Conservation (phyloP, 2,797 vertebrate genomes). For the Scomberomorus guttatus region DNA sequence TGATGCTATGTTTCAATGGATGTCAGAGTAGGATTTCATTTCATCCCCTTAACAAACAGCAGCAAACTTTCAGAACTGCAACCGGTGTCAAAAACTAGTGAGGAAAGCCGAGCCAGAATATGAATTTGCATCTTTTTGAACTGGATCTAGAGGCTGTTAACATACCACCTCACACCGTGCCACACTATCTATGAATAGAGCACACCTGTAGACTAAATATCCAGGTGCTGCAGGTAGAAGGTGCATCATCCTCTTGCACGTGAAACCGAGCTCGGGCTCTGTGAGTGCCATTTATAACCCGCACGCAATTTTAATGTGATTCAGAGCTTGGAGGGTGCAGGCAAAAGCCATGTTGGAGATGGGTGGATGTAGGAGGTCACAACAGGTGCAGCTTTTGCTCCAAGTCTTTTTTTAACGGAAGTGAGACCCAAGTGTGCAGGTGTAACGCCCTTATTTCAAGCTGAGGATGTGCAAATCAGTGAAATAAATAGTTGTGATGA, state of each 20-base stretch:
- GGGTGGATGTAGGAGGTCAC: slow-evolving; percentile 57
- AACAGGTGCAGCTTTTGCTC: slow-evolving; percentile 70
- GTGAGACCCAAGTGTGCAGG: neutral
- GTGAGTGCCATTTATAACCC: slow-evolving; percentile 8
- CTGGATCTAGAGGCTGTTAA: neutral
- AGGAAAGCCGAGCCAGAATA: neutral
- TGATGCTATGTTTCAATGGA: too few relatives aligned
- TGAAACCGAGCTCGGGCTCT: slow-evolving; percentile 37
- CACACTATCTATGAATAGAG: slow-evolving; percentile 29
- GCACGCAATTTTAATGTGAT: neutral
- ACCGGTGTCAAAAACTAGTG: neutral
- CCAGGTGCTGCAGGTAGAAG: slow-evolving; percentile 40
- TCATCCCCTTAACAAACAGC: too few relatives aligned
- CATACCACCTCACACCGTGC: slow-evolving; percentile 9
- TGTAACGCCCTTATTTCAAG: neutral
- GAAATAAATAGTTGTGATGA: neutral
- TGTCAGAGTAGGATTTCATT: too few relatives aligned
- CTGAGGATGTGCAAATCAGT: neutral
- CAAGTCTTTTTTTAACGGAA: neutral
- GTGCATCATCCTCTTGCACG: slow-evolving; percentile 45
- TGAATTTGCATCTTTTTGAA: neutral
- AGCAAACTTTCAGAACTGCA: neutral
- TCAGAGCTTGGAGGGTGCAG: neutral
- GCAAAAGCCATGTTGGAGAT: neutral
- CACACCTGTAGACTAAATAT: slow-evolving; percentile 35